A percentile compares a stretch with the other conserved stretches of the same genome.
These are phyloP conservation scores for Orchestes rusci DNA, from an alignment of 2,888 invertebrate species.

Conservation along the genomic window DNA sequence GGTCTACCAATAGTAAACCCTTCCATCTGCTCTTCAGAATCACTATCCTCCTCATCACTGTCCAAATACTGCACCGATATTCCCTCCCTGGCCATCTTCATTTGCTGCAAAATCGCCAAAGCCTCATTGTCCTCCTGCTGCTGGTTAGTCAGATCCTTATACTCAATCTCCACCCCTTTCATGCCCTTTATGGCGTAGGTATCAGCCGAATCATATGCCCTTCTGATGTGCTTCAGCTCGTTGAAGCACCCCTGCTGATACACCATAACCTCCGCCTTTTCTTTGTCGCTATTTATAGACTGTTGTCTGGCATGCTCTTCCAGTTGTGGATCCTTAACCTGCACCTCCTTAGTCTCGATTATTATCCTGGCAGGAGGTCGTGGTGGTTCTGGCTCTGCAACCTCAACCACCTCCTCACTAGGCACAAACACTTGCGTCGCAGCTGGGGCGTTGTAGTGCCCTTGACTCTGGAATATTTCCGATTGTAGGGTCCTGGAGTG, in stretches of 20 bases:
- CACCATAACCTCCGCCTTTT: conserved; percentile 33
- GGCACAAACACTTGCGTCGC: conserved; percentile 39
- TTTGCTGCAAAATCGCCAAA: conserved; percentile 24
- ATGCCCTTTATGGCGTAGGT: conserved; percentile 21
- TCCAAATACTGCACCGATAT: conserved; percentile 1
- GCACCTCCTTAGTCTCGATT: conserved; percentile 26
- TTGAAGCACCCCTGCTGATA: conserved; percentile 37
- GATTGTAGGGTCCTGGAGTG: conserved; percentile 36
- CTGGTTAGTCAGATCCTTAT: conserved; percentile 18
- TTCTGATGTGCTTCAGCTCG: conserved; percentile 37
- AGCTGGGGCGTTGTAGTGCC: conserved; percentile 40
- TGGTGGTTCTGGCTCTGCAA: conserved; percentile 7
- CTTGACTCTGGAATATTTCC: conserved; percentile 41
- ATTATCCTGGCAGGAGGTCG: conserved; percentile 18
- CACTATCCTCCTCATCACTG: background rate
- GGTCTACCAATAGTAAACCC: background rate
- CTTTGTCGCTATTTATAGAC: conserved; percentile 30
- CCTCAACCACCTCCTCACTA: conserved; percentile 9
- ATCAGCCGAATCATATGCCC: conserved; percentile 32
- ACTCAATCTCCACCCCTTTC: conserved; percentile 22
- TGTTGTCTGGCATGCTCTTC: conserved; percentile 34
- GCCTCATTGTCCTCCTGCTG: conserved; percentile 21
- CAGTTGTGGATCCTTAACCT: conserved; percentile 29
- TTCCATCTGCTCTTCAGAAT: background rate
- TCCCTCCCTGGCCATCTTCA: conserved; percentile 28